Base-by-base conservation (phyloP, 2,888 invertebrate species). In the Eueremaeus valkanovi region DNA sequence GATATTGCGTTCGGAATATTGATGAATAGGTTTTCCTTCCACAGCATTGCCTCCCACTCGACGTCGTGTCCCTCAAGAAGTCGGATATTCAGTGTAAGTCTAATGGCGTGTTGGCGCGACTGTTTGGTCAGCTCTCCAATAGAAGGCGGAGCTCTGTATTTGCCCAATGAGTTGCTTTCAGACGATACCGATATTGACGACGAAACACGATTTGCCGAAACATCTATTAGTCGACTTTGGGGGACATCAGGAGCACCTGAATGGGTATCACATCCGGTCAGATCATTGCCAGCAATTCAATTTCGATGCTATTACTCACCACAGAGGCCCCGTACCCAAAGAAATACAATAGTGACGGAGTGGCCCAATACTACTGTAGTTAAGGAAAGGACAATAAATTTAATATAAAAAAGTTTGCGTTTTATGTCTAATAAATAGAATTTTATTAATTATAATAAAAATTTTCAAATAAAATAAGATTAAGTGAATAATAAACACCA, bases 1-100 rank as follows among this genome's bases (percentile, higher is more conserved):
- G 92, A 88, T 79, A 95, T 88, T 78, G 90, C 90, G 78, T 89
- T 88, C 70, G 95, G 95, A 81, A 96, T 88, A 80, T 94, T 92
- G 81, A 97, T 90, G 85, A 93, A 96, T 80, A 97, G 88, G 80
- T 89, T 89, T 78, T 90, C 90, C 78, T 89, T 88, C 81, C 89
- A 87, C 80, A 91, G 87, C 84, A 92, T 89, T 80, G 93, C 90
- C 84, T 93, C 92, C 94, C 94, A 95, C 82, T 78, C 73, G 3
- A 73, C 70, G 18, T 73, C 72, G n/a, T 76, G 77, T 1, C 75
- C 74, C 42, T 79, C 78, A 27, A 77, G 77, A 9, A 79, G 73
- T 42, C 76, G 76, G 45, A 79, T 78, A 27, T 77, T 77, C 33
- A 79, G 76, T 0, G 79, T 76, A 49, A 79, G 61, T 70, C 76